A percentile compares a stretch with the other conserved stretches of the same genome.
Conservation (phyloP, 2,113 vertebrate species). For the Protobothrops flavoviridis region DNA sequence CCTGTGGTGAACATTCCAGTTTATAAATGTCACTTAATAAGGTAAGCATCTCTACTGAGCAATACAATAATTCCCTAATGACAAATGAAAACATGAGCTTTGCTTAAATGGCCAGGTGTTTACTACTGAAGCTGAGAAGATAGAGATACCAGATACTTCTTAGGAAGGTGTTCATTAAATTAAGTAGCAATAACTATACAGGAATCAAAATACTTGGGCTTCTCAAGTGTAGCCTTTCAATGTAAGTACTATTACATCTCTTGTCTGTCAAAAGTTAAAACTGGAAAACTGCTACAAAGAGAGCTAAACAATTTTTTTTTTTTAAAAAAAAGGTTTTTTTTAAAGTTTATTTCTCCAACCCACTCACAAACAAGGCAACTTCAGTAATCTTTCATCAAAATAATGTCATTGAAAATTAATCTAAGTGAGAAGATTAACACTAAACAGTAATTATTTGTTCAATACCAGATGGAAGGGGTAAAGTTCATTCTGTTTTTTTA, state of each 20-base stretch:
- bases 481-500: background rate
- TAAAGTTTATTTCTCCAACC: background rate
- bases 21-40: too few relatives aligned
- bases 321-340: background rate
- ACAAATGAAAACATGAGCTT: too few relatives aligned
- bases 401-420: background rate
- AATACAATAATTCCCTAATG: too few relatives aligned
- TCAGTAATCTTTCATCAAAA: conserved; percentile 1
- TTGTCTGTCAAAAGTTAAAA: background rate
- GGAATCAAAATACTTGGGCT: background rate
- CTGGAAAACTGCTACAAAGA: background rate
- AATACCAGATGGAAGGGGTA: background rate
- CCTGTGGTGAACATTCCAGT: too few relatives aligned
- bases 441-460: conserved; percentile 16
- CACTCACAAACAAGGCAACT: background rate
- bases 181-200: background rate
- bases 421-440: conserved; percentile 10
- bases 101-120: background rate
- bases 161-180: background rate
- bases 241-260: background rate
- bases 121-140: background rate
- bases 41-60: too few relatives aligned
- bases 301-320: background rate
- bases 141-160: background rate
- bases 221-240: background rate